Percentiles rank a stretch among this genome's conserved stretches.
phyloP scores from a whole-genome alignment of 64 coral and sea anemone genomes.

The Hydrozoanthus tunicans region DNA sequence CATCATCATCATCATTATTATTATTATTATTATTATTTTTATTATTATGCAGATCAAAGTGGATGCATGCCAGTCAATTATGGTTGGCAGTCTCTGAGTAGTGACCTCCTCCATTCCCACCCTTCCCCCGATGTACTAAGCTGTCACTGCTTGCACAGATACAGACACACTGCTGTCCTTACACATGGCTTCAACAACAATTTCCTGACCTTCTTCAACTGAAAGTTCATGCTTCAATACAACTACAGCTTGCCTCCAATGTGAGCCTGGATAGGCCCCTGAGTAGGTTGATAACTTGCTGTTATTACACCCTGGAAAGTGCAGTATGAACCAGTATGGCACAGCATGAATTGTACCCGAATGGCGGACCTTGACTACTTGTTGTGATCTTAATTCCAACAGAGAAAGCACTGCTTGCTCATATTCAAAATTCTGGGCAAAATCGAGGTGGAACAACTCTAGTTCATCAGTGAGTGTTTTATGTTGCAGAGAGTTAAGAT shows the following conservation, averaged over 20 bases:
- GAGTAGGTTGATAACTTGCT: conserved; percentile 61
- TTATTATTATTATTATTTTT: too few species aligned
- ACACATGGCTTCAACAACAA: conserved; percentile 64
- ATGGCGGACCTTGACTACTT: conserved; percentile 55
- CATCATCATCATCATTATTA: too few species aligned
- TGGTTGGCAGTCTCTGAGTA: too few species aligned
- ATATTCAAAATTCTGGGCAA: conserved; percentile 57
- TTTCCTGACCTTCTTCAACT: conserved; percentile 69
- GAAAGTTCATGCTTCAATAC: conserved; percentile 61
- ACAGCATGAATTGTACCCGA: conserved; percentile 79
- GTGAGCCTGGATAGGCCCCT: conserved; percentile 66
- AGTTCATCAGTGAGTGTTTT: conserved; percentile 53
- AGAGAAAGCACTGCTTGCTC: conserved; percentile 65
- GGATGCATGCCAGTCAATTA: too few species aligned
- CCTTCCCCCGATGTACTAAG: not conserved
- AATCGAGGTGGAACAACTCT: conserved; percentile 67
- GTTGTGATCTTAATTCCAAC: conserved; percentile 63
- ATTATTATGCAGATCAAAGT: too few species aligned
- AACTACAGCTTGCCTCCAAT: conserved; percentile 87
- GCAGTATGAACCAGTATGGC: conserved; percentile 87
- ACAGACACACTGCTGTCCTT: conserved; percentile 84
- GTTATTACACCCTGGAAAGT: conserved; percentile 38
- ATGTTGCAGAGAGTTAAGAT: conserved; percentile 65
- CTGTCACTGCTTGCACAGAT: not conserved
- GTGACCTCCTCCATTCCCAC: not conserved